Conservation (phyloP, 2,797 vertebrate genomes). For the Manis crassicaudata region DNA sequence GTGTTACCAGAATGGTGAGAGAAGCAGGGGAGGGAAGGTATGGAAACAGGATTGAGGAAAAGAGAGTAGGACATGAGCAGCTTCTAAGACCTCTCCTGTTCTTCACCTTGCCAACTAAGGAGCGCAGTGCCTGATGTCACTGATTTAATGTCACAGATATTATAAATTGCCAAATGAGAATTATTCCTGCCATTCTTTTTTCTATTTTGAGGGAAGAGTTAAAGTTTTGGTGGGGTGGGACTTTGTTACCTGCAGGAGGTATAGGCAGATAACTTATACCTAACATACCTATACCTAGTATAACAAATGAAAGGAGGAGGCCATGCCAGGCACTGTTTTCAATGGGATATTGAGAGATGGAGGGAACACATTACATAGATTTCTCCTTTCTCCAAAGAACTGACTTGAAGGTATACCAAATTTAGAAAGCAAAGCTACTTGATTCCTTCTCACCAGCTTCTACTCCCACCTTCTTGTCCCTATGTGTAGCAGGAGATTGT, state of each 20-base stretch:
- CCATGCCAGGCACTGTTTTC: not conserved
- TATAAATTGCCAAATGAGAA: not conserved
- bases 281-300: too few relatives aligned
- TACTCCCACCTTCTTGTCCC: not conserved
- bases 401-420: not conserved
- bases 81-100: not conserved
- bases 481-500: not conserved
- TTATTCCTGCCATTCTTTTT: not conserved
- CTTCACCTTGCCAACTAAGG: not conserved
- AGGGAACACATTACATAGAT: not conserved
- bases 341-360: not conserved
- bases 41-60: not conserved
- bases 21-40: not conserved
- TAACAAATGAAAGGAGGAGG: not conserved
- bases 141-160: not conserved
- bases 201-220: not conserved
- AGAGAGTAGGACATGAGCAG: not conserved
- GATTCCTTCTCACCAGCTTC: not conserved
- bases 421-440: not conserved
- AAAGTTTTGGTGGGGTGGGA: not conserved
- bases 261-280: too few relatives aligned
- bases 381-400: not conserved
- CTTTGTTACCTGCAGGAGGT: not conserved
- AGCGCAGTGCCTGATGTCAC: not conserved
- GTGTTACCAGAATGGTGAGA: not conserved